phyloP scores from a whole-genome alignment of 2,888 invertebrate species.

The Cylloceria caligata region DNA sequence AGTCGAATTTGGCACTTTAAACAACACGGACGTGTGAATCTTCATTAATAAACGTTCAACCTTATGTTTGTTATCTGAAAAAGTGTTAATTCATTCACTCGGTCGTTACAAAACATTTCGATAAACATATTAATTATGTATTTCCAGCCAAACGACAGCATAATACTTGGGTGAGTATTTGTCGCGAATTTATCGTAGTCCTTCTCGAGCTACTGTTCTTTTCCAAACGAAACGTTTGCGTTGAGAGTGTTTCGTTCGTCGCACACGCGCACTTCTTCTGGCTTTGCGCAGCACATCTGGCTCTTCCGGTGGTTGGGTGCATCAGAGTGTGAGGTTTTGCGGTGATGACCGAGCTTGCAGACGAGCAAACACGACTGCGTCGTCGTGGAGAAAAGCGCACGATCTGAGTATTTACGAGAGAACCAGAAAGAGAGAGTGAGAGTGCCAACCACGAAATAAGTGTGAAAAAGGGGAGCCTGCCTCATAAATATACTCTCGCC shows the following conservation, averaged over 20 bases:
- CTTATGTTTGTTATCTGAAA: too few species aligned
- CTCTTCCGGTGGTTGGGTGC: conserved; percentile 34
- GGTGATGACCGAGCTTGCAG: conserved; percentile 51
- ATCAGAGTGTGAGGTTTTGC: conserved; percentile 38
- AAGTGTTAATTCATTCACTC: too few species aligned
- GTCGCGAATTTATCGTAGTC: not conserved
- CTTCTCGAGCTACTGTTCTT: conserved; percentile 19
- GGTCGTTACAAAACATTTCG: not conserved
- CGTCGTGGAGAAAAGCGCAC: conserved; percentile 31
- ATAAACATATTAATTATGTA: not conserved
- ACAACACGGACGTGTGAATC: too few species aligned
- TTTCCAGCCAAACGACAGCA: not conserved
- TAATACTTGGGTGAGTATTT: not conserved
- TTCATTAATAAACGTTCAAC: too few species aligned
- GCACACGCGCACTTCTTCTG: conserved; percentile 13
- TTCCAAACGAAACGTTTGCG: conserved; percentile 31
- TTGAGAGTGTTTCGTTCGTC: conserved; percentile 24
- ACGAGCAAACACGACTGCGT: conserved; percentile 41
- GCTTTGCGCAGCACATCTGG: conserved; percentile 42
- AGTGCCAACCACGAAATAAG: conserved; percentile 56
- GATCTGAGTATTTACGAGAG: conserved; percentile 22
- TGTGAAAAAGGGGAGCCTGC: conserved; percentile 55
- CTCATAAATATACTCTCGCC: conserved; percentile 51
- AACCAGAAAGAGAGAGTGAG: conserved; percentile 46
- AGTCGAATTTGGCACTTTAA: too few species aligned